Evolutionary conservation across 2,113 vertebrate genomes (phyloP).

Genomic region (Oreochromis niloticus): DNA sequence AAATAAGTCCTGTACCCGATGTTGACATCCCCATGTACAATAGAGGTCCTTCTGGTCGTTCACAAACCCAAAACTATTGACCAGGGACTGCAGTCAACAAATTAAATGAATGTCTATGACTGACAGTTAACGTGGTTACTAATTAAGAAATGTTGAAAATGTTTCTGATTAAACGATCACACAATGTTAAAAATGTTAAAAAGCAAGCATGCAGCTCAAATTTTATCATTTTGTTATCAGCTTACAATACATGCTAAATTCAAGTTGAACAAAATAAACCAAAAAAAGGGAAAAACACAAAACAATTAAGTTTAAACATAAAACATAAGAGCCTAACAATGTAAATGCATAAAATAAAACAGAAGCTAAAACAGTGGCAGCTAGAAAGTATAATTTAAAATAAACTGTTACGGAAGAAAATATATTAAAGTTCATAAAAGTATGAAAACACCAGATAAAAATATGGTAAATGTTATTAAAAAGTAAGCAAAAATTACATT

Average conservation of each 20-base stretch:
- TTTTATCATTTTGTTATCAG: accelerated
- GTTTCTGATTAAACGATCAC: not conserved
- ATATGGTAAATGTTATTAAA: not conserved
- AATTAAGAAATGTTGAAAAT: not conserved
- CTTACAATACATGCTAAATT: not conserved
- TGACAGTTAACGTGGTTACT: not conserved
- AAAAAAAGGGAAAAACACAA: accelerated
- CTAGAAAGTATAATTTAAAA: not conserved
- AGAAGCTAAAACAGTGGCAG: not conserved
- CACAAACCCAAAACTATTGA: accelerated
- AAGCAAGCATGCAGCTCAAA: not conserved
- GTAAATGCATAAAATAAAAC: not conserved
- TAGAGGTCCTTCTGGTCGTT: not conserved
- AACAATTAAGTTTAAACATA: not conserved
- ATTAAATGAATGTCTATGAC: not conserved
- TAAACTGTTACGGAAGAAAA: not conserved
- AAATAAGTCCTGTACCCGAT: not conserved
- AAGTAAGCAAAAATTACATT: not conserved
- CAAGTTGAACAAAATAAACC: not conserved
- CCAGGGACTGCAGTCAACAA: accelerated
- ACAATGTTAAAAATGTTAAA: not conserved
- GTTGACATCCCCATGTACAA: accelerated
- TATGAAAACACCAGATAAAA: not conserved
- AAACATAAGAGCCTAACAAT: not conserved
- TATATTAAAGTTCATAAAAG: accelerated